These are phyloP conservation scores for Neosilurus mollespiculum DNA, from an alignment of 2,797 vertebrate species.

Conservation along the genomic window DNA sequence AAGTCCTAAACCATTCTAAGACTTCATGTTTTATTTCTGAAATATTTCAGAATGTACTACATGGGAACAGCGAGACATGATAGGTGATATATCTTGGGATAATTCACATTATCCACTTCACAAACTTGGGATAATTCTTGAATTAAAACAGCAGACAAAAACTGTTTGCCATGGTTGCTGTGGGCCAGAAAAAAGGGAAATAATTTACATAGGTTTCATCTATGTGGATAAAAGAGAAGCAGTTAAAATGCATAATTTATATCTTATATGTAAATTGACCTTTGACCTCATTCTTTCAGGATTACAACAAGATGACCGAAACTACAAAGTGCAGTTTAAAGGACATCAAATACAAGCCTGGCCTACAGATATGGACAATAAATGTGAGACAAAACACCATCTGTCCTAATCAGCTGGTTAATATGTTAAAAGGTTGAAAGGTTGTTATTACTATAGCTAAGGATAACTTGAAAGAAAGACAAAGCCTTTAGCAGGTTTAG, in stretches of 20 bases:
- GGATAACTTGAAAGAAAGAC: neutral
- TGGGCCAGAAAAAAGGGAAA: neutral
- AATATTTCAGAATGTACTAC: neutral
- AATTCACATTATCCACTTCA: too few species aligned
- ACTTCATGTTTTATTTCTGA: neutral
- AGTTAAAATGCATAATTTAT: neutral
- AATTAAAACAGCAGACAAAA: too few species aligned
- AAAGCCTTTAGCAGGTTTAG: neutral
- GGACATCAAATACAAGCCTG: constrained; percentile 74
- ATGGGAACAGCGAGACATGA: too few species aligned
- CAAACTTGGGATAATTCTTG: too few species aligned
- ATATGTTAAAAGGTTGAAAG: neutral
- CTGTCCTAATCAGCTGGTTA: neutral
- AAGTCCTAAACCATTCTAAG: neutral
- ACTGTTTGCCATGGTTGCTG: too few species aligned
- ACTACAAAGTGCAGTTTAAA: constrained; percentile 60
- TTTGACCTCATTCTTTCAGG: constrained; percentile 53
- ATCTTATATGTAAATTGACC: neutral
- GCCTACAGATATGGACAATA: constrained; percentile 91
- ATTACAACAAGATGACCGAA: constrained; percentile 75
- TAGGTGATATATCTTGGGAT: too few species aligned
- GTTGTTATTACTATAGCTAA: neutral
- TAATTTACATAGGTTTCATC: neutral
- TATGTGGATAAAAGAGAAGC: neutral
- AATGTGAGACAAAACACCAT: constrained; percentile 73